Conservation (phyloP, 2,888 invertebrate genomes). For the Synergus itoensis region DNA sequence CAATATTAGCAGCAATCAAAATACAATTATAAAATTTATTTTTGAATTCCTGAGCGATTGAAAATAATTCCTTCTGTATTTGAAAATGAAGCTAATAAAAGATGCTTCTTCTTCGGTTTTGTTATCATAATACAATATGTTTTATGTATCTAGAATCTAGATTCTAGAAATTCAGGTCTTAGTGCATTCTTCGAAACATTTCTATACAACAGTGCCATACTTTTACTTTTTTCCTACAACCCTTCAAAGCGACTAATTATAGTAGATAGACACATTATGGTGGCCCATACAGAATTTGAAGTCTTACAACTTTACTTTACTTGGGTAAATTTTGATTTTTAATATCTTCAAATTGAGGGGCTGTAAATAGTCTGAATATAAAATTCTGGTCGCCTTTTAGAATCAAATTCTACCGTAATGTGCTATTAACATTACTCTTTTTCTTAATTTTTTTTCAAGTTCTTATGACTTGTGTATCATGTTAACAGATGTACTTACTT, state of each 20-base stretch:
- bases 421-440: background rate
- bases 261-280: background rate
- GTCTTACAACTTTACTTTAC: background rate
- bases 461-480: background rate
- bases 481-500: background rate
- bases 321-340: background rate
- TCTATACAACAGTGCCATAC: constrained; percentile 3
- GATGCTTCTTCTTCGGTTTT: background rate
- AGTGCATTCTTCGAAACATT: constrained; percentile 22
- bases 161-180: constrained; percentile 3
- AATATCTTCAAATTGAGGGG: background rate
- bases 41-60: background rate
- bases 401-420: background rate
- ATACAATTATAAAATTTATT: background rate
- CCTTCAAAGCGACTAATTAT: background rate
- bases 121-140: background rate
- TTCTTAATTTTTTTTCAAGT: background rate
- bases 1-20: background rate
- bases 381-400: background rate
- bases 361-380: background rate
- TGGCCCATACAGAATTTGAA: background rate
- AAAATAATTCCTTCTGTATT: background rate
- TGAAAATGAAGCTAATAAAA: background rate
- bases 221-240: background rate
- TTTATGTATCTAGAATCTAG: background rate